These are phyloP conservation scores for Notiomystis cincta DNA, from an alignment of 2,113 vertebrate genomes.

Conservation along the genomic window DNA sequence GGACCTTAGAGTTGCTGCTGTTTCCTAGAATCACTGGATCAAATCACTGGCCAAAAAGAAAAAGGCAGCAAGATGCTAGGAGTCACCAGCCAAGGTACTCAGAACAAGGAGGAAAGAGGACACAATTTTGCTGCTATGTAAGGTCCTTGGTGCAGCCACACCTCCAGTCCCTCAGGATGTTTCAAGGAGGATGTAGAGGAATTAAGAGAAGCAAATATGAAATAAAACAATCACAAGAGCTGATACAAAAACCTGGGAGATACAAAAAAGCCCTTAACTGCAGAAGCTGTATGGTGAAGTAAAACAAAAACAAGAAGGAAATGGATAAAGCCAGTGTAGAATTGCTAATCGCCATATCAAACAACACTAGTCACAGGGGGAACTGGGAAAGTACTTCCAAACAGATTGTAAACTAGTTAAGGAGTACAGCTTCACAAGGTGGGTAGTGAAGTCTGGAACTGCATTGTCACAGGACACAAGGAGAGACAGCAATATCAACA, in stretches of 20 bases:
- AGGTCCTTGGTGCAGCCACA: background rate
- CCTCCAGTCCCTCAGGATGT: background rate
- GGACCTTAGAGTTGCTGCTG: background rate
- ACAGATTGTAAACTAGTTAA: background rate
- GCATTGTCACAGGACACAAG: background rate
- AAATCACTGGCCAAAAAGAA: background rate
- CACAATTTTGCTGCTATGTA: background rate
- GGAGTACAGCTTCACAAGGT: background rate
- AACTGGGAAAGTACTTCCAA: background rate
- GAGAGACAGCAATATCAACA: background rate
- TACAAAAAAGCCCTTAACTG: background rate
- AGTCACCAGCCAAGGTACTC: background rate
- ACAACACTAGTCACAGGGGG: fast-evolving
- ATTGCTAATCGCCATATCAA: background rate
- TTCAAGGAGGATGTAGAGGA: background rate
- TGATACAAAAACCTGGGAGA: background rate
- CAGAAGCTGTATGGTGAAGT: background rate
- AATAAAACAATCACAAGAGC: background rate
- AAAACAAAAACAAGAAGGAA: background rate
- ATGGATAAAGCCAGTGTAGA: background rate
- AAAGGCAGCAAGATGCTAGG: background rate
- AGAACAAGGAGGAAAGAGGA: background rate
- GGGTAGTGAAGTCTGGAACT: background rate
- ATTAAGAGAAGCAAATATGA: background rate
- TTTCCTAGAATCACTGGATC: background rate